Percentiles rank a stretch among this genome's conserved stretches.
Evolutionary conservation across 2,113 vertebrate genomes (phyloP).

Genomic region (Lichenostomus cassidix): DNA sequence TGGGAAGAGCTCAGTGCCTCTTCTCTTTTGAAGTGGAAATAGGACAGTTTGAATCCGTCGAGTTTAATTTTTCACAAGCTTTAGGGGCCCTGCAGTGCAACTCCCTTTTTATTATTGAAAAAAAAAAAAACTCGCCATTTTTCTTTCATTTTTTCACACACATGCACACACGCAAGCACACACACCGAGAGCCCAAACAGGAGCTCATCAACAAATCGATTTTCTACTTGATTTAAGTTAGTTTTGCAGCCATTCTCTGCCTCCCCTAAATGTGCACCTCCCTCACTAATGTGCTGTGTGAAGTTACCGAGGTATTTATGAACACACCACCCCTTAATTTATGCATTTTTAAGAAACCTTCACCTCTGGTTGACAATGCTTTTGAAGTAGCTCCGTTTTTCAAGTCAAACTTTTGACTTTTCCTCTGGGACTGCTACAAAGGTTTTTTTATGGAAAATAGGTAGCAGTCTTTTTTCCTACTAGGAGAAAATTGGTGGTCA

Average conservation of each 20-base stretch:
- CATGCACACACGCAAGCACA: background rate
- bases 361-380: slow-evolving; percentile 73
- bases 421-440: slow-evolving; percentile 74
- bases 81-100: slow-evolving; percentile 88
- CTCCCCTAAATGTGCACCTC: background rate
- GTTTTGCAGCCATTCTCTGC: background rate
- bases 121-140: slow-evolving; percentile 77
- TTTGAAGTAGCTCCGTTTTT: slow-evolving; percentile 79
- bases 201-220: slow-evolving; percentile 67
- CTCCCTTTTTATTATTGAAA: slow-evolving; percentile 90
- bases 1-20: slow-evolving; percentile 92
- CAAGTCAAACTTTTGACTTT: slow-evolving; percentile 78
- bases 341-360: slow-evolving; percentile 67
- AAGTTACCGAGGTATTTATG: slow-evolving; percentile 38
- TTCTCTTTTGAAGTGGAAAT: slow-evolving; percentile 99
- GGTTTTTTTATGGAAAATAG: slow-evolving; percentile 69
- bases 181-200: slow-evolving; percentile 14
- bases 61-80: slow-evolving; percentile 99
- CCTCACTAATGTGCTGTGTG: background rate
- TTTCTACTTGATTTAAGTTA: slow-evolving; percentile 41
- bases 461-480: slow-evolving; percentile 2
- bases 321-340: slow-evolving; percentile 35
- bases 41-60: slow-evolving; percentile 99
- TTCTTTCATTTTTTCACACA: slow-evolving; percentile 57
- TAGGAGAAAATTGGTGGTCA: slow-evolving; percentile 30